Evolutionary conservation across 2,113 vertebrate species (phyloP).

Genomic region (Orientallactaga bullata): DNA sequence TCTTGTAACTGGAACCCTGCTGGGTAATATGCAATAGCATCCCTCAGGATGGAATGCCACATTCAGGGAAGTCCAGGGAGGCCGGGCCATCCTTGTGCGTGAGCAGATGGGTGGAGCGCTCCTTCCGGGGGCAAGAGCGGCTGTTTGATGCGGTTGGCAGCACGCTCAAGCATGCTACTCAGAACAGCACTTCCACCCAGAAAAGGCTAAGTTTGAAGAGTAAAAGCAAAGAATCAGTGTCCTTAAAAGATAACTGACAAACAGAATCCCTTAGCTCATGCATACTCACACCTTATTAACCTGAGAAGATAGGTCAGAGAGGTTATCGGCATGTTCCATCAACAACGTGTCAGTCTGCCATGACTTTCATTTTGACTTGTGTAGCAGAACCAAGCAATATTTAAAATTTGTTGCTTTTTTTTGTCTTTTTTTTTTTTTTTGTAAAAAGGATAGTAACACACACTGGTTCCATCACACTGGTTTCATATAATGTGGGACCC

Average conservation of each 20-base stretch:
- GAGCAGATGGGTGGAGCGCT: not conserved
- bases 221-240: not conserved
- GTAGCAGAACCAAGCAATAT: not conserved
- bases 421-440: not conserved
- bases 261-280: not conserved
- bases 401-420: not conserved
- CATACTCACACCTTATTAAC: not conserved
- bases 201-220: not conserved
- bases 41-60: constrained; percentile 14
- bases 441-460: not conserved
- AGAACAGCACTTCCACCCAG: not conserved
- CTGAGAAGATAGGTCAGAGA: not conserved
- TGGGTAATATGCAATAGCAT: constrained; percentile 51
- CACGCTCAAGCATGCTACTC: not conserved
- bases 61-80: constrained; percentile 20
- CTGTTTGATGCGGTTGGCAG: not conserved
- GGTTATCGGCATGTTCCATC: not conserved
- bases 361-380: constrained; percentile 27
- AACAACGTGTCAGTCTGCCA: not conserved
- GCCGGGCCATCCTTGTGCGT: constrained; percentile 41
- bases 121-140: constrained; percentile 40
- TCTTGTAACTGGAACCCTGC: constrained; percentile 73
- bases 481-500: constrained; percentile 50
- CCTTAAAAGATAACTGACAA: not conserved
- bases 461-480: no score